A percentile compares a stretch with the other conserved stretches of the same genome.
These are phyloP conservation scores for Mormyrus iriodes DNA, from an alignment of 2,113 vertebrate genomes.

Conservation along the genomic window DNA sequence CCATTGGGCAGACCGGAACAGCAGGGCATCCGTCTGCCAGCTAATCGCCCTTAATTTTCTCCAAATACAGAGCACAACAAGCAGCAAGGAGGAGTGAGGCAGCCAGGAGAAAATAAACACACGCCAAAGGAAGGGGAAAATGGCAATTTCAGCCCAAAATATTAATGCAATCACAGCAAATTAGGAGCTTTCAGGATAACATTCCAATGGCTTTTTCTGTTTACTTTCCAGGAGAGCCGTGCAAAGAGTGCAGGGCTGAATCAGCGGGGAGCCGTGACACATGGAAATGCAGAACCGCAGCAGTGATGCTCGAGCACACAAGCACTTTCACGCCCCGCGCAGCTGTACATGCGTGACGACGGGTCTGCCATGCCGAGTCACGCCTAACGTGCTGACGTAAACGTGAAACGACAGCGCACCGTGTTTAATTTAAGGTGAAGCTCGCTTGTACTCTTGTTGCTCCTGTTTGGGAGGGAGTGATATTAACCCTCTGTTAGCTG, in stretches of 20 bases:
- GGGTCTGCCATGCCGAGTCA: not conserved
- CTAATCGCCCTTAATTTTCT: conserved; percentile 60
- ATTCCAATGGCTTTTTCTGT: conserved; percentile 56
- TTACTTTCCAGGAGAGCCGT: conserved; percentile 43
- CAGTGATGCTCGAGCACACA: not conserved
- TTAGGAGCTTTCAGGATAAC: conserved; percentile 59
- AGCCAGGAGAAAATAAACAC: conserved; percentile 52
- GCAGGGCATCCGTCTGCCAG: conserved; percentile 40
- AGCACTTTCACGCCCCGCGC: not conserved
- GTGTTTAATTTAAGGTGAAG: not conserved
- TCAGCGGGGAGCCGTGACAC: not conserved
- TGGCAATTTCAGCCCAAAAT: conserved; percentile 62
- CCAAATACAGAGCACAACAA: conserved; percentile 54
- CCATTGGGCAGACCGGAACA: not conserved
- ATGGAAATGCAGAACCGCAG: not conserved
- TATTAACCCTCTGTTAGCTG: not conserved
- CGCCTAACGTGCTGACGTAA: not conserved
- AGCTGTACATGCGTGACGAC: not conserved
- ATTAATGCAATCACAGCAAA: conserved; percentile 67
- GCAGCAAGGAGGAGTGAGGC: conserved; percentile 29
- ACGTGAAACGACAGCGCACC: not conserved
- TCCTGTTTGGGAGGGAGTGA: not conserved
- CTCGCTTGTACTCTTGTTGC: not conserved
- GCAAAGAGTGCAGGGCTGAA: conserved; percentile 37
- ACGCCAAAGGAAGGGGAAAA: conserved; percentile 63